Evolutionary conservation across 1,140 invertebrate species (phyloP).

Genomic region (Ceratina australensis): DNA sequence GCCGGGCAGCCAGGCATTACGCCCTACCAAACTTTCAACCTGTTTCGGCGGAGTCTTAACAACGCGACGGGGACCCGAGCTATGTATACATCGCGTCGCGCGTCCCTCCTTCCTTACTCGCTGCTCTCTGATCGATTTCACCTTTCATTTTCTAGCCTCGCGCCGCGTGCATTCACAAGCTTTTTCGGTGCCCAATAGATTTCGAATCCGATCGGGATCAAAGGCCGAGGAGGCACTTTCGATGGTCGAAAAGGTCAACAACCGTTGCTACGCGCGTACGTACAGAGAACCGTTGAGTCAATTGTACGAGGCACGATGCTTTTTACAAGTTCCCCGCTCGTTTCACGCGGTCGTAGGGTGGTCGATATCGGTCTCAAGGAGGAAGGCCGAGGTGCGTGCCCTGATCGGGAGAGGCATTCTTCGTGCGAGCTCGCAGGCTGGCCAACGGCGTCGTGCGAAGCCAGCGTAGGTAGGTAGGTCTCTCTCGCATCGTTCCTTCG

Average conservation of each 20-base stretch:
- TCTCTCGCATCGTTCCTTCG: constrained; percentile 45
- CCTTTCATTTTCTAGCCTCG: neutral
- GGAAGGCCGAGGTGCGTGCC: constrained; percentile 25
- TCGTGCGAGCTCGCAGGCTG: neutral
- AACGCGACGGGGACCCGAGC: neutral
- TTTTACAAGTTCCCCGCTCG: neutral
- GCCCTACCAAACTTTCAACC: constrained; percentile 30
- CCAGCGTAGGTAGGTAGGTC: constrained; percentile 29
- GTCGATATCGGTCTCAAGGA: neutral
- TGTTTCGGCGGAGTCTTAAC: neutral
- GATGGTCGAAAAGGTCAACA: neutral
- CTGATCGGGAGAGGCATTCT: constrained; percentile 35
- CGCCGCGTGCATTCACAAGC: neutral
- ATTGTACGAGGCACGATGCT: neutral
- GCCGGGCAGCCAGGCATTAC: neutral
- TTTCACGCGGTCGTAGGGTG: too few relatives aligned
- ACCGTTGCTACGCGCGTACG: neutral
- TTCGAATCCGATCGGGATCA: too few relatives aligned
- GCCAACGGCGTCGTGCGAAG: constrained; percentile 39
- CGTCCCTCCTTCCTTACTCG: neutral
- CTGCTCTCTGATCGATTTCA: constrained; percentile 10
- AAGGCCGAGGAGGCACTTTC: neutral
- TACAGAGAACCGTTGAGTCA: constrained; percentile 6
- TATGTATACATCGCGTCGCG: neutral
- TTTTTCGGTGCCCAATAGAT: too few relatives aligned